Conservation (phyloP, 1,140 invertebrate genomes). For the Zaprionus nigranus region DNA sequence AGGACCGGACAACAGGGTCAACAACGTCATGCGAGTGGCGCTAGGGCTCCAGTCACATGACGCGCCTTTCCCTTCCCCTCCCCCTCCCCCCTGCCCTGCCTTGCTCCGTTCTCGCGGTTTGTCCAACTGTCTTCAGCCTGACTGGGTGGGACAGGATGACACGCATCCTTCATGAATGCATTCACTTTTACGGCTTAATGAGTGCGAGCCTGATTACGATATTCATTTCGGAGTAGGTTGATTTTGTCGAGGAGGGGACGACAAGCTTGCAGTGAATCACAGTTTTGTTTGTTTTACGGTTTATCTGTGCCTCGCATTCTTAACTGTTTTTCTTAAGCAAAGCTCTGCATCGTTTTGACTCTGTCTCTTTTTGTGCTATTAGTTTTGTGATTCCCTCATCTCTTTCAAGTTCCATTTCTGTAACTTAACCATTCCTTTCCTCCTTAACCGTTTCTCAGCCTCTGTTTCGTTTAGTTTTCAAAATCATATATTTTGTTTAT, state of each 20-base stretch:
- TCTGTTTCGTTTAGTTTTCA: too few relatives aligned
- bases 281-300: not conserved
- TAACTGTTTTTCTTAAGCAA: not conserved
- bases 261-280: not conserved
- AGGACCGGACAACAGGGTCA: slow-evolving; percentile 5
- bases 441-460: too few relatives aligned
- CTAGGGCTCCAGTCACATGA: not conserved
- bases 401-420: too few relatives aligned
- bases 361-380: too few relatives aligned
- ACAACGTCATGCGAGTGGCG: slow-evolving; percentile 13
- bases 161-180: slow-evolving; percentile 6
- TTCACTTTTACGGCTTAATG: slow-evolving; percentile 15
- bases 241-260: not conserved
- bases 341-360: too few relatives aligned
- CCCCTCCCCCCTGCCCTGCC: too few relatives aligned
- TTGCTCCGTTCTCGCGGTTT: slow-evolving; percentile 13
- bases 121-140: slow-evolving; percentile 10
- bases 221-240: not conserved
- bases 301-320: not conserved
- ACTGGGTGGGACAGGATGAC: not conserved
- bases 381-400: too few relatives aligned
- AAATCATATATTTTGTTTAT: too few relatives aligned
- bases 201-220: slow-evolving; percentile 25
- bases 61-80: not conserved
- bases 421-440: too few relatives aligned